These are phyloP conservation scores for Dryobota labecula DNA, from an alignment of 2,888 invertebrate genomes.

Conservation along the genomic window DNA sequence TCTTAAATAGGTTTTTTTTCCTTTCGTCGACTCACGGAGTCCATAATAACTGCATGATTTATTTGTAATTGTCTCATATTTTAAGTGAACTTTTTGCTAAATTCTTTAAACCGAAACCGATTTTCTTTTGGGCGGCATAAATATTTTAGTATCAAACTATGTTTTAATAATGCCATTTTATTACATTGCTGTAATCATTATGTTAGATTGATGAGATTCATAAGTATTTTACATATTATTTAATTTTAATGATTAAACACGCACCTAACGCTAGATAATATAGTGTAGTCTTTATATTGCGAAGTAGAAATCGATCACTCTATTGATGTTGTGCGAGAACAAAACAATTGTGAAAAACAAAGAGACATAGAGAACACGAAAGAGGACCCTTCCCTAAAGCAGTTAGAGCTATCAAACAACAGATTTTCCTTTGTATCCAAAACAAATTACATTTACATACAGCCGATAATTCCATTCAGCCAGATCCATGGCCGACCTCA, in stretches of 20 bases:
- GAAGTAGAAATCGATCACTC: not conserved
- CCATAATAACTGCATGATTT: too few relatives aligned
- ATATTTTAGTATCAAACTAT: not conserved
- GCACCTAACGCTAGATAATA: too few relatives aligned
- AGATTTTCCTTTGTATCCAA: constrained; percentile 35
- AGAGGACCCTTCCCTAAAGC: not conserved
- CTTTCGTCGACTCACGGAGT: too few relatives aligned
- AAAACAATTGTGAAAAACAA: not conserved
- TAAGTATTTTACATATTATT: too few relatives aligned
- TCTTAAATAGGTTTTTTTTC: too few relatives aligned
- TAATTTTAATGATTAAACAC: not conserved
- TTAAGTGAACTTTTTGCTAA: too few relatives aligned
- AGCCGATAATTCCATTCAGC: constrained; percentile 37
- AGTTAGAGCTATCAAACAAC: constrained; percentile 24
- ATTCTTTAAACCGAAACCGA: too few relatives aligned
- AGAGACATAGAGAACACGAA: not conserved
- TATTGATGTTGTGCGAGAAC: not conserved
- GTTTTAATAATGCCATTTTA: not conserved
- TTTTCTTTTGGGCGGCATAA: not conserved
- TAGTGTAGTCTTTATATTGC: not conserved
- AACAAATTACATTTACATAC: constrained; percentile 56
- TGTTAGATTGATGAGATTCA: not conserved
- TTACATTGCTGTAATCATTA: too few relatives aligned
- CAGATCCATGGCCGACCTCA: constrained; percentile 33
- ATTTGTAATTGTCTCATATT: too few relatives aligned